Conservation (phyloP, 2,888 invertebrate species). For the Tachina grossa region DNA sequence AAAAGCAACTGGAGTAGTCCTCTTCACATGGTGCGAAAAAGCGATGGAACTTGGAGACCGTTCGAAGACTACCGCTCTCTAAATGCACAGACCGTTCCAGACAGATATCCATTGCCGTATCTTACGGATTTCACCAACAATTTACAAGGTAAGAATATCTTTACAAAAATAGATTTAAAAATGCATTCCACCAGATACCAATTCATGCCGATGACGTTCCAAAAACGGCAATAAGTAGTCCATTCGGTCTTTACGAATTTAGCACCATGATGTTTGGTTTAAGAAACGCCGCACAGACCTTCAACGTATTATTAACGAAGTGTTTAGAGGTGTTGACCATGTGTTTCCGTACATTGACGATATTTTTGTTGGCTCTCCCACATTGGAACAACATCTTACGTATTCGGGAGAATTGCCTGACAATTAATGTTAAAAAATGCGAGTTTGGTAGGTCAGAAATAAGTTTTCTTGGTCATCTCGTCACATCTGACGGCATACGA, state of each 20-base stretch:
- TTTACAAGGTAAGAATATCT: background rate
- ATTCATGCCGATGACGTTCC: background rate
- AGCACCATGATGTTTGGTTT: background rate
- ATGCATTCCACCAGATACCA: background rate
- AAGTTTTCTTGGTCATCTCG: background rate
- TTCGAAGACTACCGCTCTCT: constrained; percentile 4
- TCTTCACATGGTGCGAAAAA: background rate
- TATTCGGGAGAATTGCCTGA: background rate
- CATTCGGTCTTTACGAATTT: background rate
- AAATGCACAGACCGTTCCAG: background rate
- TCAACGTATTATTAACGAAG: too few species aligned
- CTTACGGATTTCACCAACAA: background rate
- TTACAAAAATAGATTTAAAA: constrained; percentile 3
- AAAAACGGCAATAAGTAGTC: background rate
- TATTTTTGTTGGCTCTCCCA: background rate
- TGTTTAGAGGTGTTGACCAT: background rate
- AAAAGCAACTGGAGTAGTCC: background rate
- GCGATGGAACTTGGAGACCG: background rate
- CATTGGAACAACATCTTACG: background rate
- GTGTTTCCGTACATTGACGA: background rate
- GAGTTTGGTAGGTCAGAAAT: background rate
- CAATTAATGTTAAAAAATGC: background rate
- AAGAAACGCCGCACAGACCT: background rate
- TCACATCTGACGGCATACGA: background rate
- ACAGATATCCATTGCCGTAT: background rate